Evolutionary conservation across 2,113 vertebrate species (phyloP).

Genomic region (Planiliza haematocheilus): DNA sequence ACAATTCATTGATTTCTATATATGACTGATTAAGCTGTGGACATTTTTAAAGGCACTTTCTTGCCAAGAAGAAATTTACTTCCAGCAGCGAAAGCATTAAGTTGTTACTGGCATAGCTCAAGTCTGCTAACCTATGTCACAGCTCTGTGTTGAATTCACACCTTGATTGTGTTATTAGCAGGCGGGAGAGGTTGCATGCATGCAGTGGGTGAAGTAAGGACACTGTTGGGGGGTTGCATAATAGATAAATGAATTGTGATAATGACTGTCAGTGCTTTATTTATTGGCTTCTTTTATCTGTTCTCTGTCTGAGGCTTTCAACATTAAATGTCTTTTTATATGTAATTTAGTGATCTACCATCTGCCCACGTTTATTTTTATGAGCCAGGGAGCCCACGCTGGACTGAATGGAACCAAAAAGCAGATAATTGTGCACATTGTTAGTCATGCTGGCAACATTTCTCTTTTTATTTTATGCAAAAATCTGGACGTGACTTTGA

Average conservation of each 20-base stretch:
- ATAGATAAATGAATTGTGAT: constrained; percentile 49
- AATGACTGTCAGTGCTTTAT: constrained; percentile 37
- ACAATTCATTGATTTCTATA: background rate
- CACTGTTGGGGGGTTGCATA: background rate
- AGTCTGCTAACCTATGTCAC: constrained; percentile 46
- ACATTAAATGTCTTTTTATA: constrained; percentile 42
- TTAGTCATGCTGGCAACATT: constrained; percentile 14
- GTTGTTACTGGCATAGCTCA: background rate
- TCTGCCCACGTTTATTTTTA: constrained; percentile 46
- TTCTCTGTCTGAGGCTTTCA: constrained; percentile 28
- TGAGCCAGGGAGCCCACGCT: constrained; percentile 26
- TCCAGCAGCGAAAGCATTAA: background rate
- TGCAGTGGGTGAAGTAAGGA: constrained; percentile 37
- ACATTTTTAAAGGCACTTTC: background rate
- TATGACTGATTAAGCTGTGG: background rate
- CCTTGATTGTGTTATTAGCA: constrained; percentile 39
- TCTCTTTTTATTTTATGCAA: constrained; percentile 21
- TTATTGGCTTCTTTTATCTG: constrained; percentile 46
- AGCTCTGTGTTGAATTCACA: constrained; percentile 55
- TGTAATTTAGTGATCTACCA: constrained; percentile 49
- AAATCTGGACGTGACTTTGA: constrained; percentile 7
- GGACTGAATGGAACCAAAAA: constrained; percentile 41
- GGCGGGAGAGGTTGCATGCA: constrained; percentile 1
- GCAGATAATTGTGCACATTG: constrained; percentile 33
- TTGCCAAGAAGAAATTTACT: background rate